Evolutionary conservation across 2,113 vertebrate genomes (phyloP).

Genomic region (Isichthys henryi): DNA sequence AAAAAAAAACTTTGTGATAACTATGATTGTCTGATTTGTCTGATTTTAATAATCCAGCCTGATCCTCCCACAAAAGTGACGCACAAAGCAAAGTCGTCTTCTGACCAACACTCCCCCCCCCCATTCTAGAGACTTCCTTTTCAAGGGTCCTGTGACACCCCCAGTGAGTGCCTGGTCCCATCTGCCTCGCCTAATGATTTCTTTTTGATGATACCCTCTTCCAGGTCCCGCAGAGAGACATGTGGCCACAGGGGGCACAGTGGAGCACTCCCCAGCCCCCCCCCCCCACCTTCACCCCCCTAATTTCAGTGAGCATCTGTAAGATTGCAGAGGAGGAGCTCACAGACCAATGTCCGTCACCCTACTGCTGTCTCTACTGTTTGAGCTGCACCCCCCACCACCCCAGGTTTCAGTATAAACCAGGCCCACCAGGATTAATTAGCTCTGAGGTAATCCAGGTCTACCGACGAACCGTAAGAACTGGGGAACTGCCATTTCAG

Average conservation of each 20-base stretch:
- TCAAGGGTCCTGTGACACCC: conserved; percentile 31
- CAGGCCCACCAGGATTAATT: conserved; percentile 72
- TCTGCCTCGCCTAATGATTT: conserved; percentile 65
- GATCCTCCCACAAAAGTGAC: not conserved
- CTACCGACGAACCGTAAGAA: conserved; percentile 57
- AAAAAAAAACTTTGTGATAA: not conserved
- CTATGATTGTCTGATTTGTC: not conserved
- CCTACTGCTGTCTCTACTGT: conserved; percentile 22
- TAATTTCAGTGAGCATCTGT: conserved; percentile 48
- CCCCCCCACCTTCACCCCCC: conserved; percentile 42
- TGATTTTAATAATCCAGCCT: not conserved
- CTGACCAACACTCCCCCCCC: not conserved
- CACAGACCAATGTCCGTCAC: conserved; percentile 32
- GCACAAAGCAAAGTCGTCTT: not conserved
- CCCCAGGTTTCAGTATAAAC: conserved; percentile 34
- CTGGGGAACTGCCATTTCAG: conserved; percentile 57
- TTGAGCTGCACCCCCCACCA: conserved; percentile 32
- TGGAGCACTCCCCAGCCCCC: conserved; percentile 48
- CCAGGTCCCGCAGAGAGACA: conserved; percentile 58
- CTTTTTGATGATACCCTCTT: conserved; percentile 59
- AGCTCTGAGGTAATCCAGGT: conserved; percentile 70
- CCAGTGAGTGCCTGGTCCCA: conserved; percentile 41
- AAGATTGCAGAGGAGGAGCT: conserved; percentile 41
- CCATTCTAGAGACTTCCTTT: conserved; percentile 28
- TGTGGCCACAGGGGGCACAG: conserved; percentile 49